Evolutionary conservation across 1,140 invertebrate genomes (phyloP), one percentile per base, ranked within the genome.

Genomic region (Sweltsa coloradensis): DNA sequence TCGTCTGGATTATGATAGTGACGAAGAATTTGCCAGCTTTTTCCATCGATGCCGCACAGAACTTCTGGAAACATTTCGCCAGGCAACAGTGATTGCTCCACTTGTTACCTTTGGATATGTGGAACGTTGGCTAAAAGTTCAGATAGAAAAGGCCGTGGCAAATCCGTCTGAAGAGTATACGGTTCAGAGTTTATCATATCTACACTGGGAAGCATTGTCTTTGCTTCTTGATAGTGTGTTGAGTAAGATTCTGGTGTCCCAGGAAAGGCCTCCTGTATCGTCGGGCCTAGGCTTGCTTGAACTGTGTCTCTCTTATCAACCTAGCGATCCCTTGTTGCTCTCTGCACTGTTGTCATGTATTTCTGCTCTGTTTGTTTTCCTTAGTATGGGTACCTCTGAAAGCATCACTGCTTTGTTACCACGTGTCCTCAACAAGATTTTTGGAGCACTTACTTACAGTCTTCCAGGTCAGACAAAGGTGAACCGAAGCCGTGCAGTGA

Each of bases 351-450:
- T 95, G 2, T 93, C 90, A 0, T 89, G 88, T 60, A 85, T 94
- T 47, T 93, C 89, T 14, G 83, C 87, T 0, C 69, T 95, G 1
- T 91, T 93, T 61, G 83, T 91, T 7, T 93, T 92, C 62, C 69
- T 94, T 14, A 87, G 82, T 55, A 89, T 83, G 75, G 83, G 85
- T 1, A 83, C 83, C 14, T 82, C 85, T 53, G 82, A 85, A 22
- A 52, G 55, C 25, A 51, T n/a, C 55, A 40, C 39, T 4, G 46
- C 11, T 45, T 50, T 52, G 41, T 57, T 93, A 37, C 82, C 83
- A 0, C 72, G 78, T 22, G 85, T 93, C 3, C 60, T 93, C 14
- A 81, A 91, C 45, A 91, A 90, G 66, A 89, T 92, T 52, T 93
- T 93, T 62, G 73, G 79, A 4, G 79, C 85, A 3, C 66, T 91